These are phyloP conservation scores for Hydrocynus forskahlii DNA, from an alignment of 2,797 vertebrate genomes.

Conservation along the genomic window DNA sequence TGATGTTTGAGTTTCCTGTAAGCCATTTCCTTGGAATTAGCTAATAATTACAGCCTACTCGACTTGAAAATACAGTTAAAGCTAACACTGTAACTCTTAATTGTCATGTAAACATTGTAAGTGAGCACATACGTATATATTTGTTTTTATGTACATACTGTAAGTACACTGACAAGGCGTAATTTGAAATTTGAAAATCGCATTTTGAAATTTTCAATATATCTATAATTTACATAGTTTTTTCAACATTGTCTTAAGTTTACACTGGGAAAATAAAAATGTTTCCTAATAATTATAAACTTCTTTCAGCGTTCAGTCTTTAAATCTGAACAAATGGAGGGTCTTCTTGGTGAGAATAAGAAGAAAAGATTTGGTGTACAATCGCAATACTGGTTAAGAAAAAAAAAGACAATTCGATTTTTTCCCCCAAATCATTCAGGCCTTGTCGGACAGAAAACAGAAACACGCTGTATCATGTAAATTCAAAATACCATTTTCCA, in stretches of 20 bases:
- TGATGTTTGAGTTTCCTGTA: constrained; percentile 33
- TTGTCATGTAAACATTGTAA: constrained; percentile 17
- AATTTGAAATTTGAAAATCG: background rate
- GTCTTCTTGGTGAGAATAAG: too few species aligned
- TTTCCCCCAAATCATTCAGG: too few species aligned
- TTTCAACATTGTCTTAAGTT: too few species aligned
- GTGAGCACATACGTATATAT: background rate
- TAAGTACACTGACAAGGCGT: background rate
- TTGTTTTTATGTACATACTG: constrained; percentile 14
- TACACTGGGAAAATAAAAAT: too few species aligned
- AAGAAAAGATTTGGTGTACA: too few species aligned
- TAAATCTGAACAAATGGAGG: too few species aligned
- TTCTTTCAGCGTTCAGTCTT: too few species aligned
- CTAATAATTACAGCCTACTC: constrained; percentile 48
- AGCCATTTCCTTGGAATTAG: constrained; percentile 58
- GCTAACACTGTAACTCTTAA: constrained; percentile 37
- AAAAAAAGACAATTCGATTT: too few species aligned
- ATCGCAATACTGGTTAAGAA: too few species aligned
- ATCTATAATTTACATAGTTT: too few species aligned
- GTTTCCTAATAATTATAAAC: too few species aligned
- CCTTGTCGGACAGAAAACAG: background rate
- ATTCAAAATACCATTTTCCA: background rate
- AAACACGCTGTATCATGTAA: background rate
- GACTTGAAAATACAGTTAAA: constrained; percentile 34
- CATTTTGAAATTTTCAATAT: too few species aligned